Percentiles rank a stretch among this genome's conserved stretches.
These are phyloP conservation scores for Labroides dimidiatus DNA, from an alignment of 2,797 vertebrate species.

Conservation along the genomic window DNA sequence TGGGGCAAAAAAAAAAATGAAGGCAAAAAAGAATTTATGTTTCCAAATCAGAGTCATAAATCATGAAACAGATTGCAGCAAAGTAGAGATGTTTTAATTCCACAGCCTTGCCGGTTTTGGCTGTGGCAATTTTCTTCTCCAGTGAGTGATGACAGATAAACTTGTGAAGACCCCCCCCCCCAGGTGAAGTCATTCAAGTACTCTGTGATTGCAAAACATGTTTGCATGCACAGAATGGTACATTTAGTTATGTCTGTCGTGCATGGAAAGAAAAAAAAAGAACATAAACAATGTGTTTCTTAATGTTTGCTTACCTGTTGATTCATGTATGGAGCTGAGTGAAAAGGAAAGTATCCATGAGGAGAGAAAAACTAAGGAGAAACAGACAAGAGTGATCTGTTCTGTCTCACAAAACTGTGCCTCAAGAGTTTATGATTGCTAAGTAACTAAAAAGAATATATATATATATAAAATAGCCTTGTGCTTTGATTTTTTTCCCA, in stretches of 20 bases:
- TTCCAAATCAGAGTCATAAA: conserved; percentile 40
- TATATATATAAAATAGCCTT: too few species aligned
- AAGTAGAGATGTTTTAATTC: conserved; percentile 35
- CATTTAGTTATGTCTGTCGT: not conserved
- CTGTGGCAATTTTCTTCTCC: conserved; percentile 13
- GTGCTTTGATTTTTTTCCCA: too few species aligned
- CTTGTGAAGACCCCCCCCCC: conserved; percentile 19
- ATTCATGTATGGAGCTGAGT: conserved; percentile 52
- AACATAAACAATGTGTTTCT: conserved; percentile 7
- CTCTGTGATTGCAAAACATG: conserved; percentile 24
- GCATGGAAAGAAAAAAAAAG: conserved; percentile 7
- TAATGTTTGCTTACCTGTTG: conserved; percentile 64
- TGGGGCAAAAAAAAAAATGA: conserved; percentile 11
- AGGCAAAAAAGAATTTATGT: conserved; percentile 9
- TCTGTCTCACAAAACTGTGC: not conserved
- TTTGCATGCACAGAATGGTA: not conserved
- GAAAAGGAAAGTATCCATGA: conserved; percentile 58
- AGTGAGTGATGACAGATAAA: conserved; percentile 34
- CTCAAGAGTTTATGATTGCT: too few species aligned
- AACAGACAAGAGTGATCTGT: conserved; percentile 8
- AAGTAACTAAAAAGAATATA: too few species aligned
- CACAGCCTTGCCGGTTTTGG: conserved; percentile 32
- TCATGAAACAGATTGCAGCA: conserved; percentile 16
- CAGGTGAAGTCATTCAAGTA: conserved; percentile 38
- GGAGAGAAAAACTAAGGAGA: conserved; percentile 57